These are phyloP conservation scores for Chrysochloris asiatica DNA, from an alignment of 2,113 vertebrate species.

Conservation along the genomic window DNA sequence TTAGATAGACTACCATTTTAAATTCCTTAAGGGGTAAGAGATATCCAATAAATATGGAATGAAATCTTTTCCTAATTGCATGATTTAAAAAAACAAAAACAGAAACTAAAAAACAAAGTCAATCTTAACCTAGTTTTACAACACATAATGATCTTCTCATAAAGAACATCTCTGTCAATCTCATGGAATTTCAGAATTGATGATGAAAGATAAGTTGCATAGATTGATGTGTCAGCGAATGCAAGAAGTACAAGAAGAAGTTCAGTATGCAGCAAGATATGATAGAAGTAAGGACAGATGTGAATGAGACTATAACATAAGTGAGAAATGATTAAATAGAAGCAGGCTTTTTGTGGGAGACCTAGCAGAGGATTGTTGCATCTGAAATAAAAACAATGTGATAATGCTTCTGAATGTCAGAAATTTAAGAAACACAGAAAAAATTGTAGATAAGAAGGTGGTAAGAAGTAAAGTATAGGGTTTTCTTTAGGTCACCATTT, in stretches of 20 bases:
- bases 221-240: not conserved
- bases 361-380: fast-evolving
- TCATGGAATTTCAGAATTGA: not conserved
- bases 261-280: not conserved
- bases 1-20: not conserved
- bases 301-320: not conserved
- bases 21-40: not conserved
- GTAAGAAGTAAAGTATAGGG: not conserved
- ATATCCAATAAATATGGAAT: not conserved
- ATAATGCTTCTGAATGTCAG: not conserved
- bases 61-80: not conserved
- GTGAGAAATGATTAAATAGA: not conserved
- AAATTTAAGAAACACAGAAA: not conserved
- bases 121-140: not conserved
- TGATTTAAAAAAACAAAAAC: not conserved
- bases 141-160: not conserved
- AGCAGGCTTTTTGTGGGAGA: not conserved
- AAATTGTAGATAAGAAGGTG: not conserved
- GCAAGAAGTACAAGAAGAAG: not conserved
- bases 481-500: not conserved
- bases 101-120: not conserved
- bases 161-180: not conserved
- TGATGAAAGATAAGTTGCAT: not conserved
- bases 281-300: not conserved
- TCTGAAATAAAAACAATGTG: not conserved